Percentiles rank a stretch among this genome's conserved stretches.
These are phyloP conservation scores for Melanotus villosus DNA, from an alignment of 2,888 invertebrate genomes.

Conservation along the genomic window DNA sequence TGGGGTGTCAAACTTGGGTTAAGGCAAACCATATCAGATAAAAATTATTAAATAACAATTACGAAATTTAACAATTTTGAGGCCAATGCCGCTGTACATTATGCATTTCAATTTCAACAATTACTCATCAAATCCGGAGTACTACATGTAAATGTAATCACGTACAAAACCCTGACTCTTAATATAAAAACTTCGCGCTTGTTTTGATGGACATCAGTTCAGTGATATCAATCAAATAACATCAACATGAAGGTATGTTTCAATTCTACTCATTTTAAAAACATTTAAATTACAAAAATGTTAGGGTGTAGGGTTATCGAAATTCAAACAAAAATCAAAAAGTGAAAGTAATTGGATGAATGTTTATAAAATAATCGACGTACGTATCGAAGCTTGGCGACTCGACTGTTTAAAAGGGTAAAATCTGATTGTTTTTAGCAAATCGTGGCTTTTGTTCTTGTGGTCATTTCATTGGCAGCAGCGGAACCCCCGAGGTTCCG, in stretches of 20 bases:
- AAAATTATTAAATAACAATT: conserved; percentile 36
- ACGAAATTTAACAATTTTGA: conserved; percentile 36
- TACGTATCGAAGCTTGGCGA: conserved; percentile 51
- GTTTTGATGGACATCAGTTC: conserved; percentile 48
- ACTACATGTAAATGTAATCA: conserved; percentile 46
- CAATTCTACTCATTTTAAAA: not conserved
- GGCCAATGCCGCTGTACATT: conserved; percentile 48
- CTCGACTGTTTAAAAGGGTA: not conserved
- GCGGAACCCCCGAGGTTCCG: conserved; percentile 68
- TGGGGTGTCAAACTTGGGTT: too few species aligned
- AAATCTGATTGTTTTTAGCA: conserved; percentile 24
- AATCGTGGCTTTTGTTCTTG: conserved; percentile 61
- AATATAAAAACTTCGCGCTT: conserved; percentile 44
- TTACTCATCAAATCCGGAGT: conserved; percentile 48
- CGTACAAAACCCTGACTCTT: conserved; percentile 36
- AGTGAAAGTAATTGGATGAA: conserved; percentile 54
- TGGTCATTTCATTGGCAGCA: conserved; percentile 64
- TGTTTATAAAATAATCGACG: conserved; percentile 58
- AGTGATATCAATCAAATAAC: conserved; percentile 13
- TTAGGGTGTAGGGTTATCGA: not conserved
- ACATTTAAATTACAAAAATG: not conserved
- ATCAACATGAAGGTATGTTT: conserved; percentile 49
- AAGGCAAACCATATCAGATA: not conserved
- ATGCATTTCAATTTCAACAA: conserved; percentile 40
- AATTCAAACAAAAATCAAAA: not conserved